A percentile compares a stretch with the other conserved stretches of the same genome.
phyloP scores from a whole-genome alignment of 2,797 vertebrate genomes.

The Onychomys torridus region DNA sequence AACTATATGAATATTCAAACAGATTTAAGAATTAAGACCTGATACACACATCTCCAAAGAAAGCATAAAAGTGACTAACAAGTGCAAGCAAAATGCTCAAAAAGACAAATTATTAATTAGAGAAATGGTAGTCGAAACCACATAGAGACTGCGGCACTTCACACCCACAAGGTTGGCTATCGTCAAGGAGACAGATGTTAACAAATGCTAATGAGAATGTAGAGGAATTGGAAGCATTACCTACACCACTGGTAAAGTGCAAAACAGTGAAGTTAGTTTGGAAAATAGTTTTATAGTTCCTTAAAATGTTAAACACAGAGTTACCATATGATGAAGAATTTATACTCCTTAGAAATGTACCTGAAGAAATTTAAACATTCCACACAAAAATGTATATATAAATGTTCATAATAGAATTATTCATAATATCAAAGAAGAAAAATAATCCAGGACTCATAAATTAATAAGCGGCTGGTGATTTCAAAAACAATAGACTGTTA shows the following conservation, averaged over 20 bases:
- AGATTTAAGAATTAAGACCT: neutral
- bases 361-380: slow-evolving; percentile 32
- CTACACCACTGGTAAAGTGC: neutral
- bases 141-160: neutral
- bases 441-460: neutral
- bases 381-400: neutral
- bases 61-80: neutral
- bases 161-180: neutral
- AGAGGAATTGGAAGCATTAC: neutral
- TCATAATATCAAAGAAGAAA: neutral
- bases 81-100: slow-evolving; percentile 23
- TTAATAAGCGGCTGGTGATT: neutral
- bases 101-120: neutral
- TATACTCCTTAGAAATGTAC: neutral
- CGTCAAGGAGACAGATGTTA: neutral
- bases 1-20: neutral
- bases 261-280: neutral
- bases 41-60: slow-evolving; percentile 8
- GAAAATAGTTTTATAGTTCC: neutral
- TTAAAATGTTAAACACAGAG: neutral
- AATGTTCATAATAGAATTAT: slow-evolving; percentile 21
- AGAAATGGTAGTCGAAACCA: neutral
- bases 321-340: neutral
- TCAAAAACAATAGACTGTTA: neutral
- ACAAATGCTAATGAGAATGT: neutral